Percentiles rank a stretch among this genome's conserved stretches.
phyloP scores from a whole-genome alignment of 2,888 invertebrate species.

The Hedychridium roseum region DNA sequence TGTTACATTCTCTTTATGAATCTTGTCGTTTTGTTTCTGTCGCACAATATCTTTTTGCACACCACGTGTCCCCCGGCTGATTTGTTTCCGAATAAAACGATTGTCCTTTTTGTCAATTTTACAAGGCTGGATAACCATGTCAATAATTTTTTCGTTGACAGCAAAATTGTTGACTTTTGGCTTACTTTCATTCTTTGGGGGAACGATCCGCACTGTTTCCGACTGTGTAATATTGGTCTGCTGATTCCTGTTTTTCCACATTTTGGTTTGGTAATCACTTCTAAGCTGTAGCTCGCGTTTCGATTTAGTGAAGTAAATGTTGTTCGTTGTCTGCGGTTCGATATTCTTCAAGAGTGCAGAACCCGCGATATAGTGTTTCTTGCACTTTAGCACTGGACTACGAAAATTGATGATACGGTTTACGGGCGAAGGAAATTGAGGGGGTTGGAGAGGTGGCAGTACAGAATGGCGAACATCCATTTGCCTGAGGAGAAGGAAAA shows the following conservation, averaged over 20 bases:
- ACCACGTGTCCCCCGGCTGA: constrained; percentile 23
- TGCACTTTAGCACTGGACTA: too few species aligned
- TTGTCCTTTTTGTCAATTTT: constrained; percentile 19
- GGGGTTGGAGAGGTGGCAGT: constrained; percentile 24
- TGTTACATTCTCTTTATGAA: too few species aligned
- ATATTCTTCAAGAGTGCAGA: too few species aligned
- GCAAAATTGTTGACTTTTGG: constrained; percentile 58
- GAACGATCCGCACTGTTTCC: too few species aligned
- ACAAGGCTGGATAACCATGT: constrained; percentile 56
- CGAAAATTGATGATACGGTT: too few species aligned
- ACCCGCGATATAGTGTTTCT: too few species aligned
- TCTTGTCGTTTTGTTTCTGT: too few species aligned
- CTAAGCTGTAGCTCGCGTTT: too few species aligned
- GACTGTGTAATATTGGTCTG: background rate
- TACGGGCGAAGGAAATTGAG: too few species aligned
- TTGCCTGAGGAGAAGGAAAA: constrained; percentile 48
- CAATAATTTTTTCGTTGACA: constrained; percentile 53
- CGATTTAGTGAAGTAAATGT: too few species aligned
- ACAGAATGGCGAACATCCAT: constrained; percentile 34
- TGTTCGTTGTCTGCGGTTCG: too few species aligned
- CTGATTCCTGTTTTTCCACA: background rate
- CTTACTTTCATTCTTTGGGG: constrained; percentile 32
- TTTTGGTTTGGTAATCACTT: background rate
- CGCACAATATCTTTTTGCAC: too few species aligned
- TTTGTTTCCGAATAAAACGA: constrained; percentile 45